These are phyloP conservation scores for Imbricaverruca yamaguchii DNA, from an alignment of 2,888 invertebrate species.

Conservation along the genomic window DNA sequence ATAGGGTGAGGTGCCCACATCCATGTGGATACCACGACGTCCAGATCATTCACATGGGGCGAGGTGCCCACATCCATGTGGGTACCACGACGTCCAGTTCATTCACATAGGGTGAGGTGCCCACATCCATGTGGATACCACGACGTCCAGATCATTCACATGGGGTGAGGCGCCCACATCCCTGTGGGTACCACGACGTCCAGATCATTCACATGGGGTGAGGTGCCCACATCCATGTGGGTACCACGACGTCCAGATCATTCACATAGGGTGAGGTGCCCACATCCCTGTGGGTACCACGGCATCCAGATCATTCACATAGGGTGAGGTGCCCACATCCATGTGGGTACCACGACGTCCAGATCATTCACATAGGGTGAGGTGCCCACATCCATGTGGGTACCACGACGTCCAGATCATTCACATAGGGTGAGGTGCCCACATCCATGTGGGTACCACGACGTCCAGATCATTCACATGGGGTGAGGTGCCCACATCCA, in stretches of 20 bases:
- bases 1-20: background rate
- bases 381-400: no score
- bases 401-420: no score
- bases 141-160: background rate
- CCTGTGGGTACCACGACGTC: background rate
- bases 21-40: background rate
- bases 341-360: background rate
- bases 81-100: background rate
- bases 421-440: no score
- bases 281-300: no score
- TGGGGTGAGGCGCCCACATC: background rate
- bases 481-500: no score
- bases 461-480: no score
- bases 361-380: background rate
- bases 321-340: background rate
- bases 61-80: no score
- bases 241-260: no score
- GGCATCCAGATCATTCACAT: background rate
- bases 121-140: background rate
- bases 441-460: no score
- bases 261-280: background rate
- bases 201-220: background rate
- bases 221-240: background rate
- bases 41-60: background rate
- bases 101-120: background rate